phyloP scores from a whole-genome alignment of 2,888 invertebrate genomes.

The Smittia sp. region DNA sequence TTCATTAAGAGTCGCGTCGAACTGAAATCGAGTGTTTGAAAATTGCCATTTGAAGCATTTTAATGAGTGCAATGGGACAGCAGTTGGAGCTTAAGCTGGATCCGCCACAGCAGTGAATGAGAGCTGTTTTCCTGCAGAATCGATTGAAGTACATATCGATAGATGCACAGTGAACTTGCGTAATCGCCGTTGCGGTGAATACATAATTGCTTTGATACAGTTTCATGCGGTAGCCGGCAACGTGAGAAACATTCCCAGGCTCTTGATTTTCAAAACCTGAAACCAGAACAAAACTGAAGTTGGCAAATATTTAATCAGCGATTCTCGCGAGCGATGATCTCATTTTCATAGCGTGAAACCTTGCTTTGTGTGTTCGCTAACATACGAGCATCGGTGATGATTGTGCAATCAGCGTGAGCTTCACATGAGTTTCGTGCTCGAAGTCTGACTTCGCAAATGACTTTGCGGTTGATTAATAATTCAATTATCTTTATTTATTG shows the following conservation, averaged over 20 bases:
- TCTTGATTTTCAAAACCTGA: constrained; percentile 10
- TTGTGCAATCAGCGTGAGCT: not conserved
- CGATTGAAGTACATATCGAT: not conserved
- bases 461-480: constrained; percentile 30
- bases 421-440: no score
- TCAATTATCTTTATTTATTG: constrained; percentile 32
- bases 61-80: constrained; percentile 9
- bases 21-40: not conserved
- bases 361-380: not conserved
- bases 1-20: constrained; percentile 29
- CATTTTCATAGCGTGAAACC: constrained; percentile 20
- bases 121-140: no score
- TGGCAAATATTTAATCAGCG: not conserved
- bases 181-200: not conserved
- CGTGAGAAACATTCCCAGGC: constrained; percentile 37
- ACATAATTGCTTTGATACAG: not conserved
- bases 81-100: no score
- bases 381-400: not conserved
- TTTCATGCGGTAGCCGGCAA: not conserved
- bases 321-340: constrained; percentile 15
- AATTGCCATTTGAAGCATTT: not conserved
- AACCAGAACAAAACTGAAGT: not conserved
- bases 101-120: no score
- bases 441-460: no score
- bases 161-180: not conserved